Evolutionary conservation across 2,888 invertebrate species (phyloP), one percentile per base, ranked within the genome.

Genomic region (Pharmacophagus antenor): DNA sequence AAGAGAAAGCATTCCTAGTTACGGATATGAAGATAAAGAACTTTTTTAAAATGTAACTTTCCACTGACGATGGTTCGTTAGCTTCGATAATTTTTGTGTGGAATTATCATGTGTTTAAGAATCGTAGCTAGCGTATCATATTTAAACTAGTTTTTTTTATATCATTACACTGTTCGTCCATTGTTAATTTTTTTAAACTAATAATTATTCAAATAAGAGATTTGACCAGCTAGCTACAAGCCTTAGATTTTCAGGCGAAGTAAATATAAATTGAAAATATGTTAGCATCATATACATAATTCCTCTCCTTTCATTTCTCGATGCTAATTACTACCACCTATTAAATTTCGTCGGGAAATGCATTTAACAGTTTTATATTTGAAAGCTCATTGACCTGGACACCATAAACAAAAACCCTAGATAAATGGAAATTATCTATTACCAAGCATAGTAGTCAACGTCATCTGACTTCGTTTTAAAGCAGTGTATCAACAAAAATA

Each of bases 1-100:
- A 49, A 59, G 58, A 54, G 59, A 59, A 54, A 59, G 54, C n/a
- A 47, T 5, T 48, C 44, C 31, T 49, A 59, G 27, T 59, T 59
- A 54, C 49, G 59, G 48, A 27, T 59, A 47, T 53, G 21, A 17
- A 53, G 44, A 47, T 47, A 53, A 47, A 58, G 52, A 58, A 53
- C 5, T 46, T 42, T 59, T 55, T 12, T 20, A 20, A 50, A 58
- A 17, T 15, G 18, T 31, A 47, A 58, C 58, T 58, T 58, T 58
- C 52, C 47, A 58, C 47, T 48, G 27, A 37, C 37, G 46, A 58
- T 52, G 51, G 56, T 48, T 56, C 56, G 56, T 56, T 56, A 47
- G 56, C 37, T 56, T 48, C 47, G 56, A 37, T 56, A 58, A 37
- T 31, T 51, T 56, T 58, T 31, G 51, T 31, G 22, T 46, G 48